Conservation (phyloP, 2,797 vertebrate genomes). For the Characodon lateralis region DNA sequence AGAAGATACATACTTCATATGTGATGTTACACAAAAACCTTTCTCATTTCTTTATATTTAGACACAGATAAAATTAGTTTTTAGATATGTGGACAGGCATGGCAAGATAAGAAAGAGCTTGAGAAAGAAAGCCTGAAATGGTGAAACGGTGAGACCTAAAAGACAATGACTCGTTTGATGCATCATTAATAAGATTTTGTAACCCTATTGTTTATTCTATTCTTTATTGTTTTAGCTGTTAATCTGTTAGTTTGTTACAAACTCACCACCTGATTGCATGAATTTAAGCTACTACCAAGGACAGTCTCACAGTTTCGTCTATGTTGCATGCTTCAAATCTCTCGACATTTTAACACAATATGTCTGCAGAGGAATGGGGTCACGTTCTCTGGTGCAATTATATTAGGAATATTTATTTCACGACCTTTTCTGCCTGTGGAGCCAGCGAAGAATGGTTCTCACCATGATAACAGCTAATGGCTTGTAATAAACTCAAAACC, state of each 20-base stretch:
- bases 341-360: slow-evolving; percentile 1
- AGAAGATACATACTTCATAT: neutral
- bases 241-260: neutral
- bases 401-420: slow-evolving; percentile 34
- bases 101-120: neutral
- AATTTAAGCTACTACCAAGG: neutral
- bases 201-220: too few relatives aligned
- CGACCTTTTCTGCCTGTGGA: slow-evolving; percentile 26
- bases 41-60: neutral
- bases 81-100: neutral
- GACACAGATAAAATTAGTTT: neutral
- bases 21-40: neutral
- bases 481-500: slow-evolving; percentile 38
- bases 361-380: slow-evolving; percentile 12
- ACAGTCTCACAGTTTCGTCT: neutral
- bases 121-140: neutral
- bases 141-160: neutral
- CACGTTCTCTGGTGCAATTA: slow-evolving; percentile 4
- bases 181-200: too few relatives aligned
- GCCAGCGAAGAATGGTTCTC: slow-evolving; percentile 15
- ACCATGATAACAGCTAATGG: slow-evolving; percentile 41
- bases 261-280: neutral
- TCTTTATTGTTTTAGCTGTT: neutral
- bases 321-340: neutral
- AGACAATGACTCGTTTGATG: too few relatives aligned